Base-by-base conservation (phyloP, 2,888 invertebrate genomes). In the Alviniconcha strummeri region DNA sequence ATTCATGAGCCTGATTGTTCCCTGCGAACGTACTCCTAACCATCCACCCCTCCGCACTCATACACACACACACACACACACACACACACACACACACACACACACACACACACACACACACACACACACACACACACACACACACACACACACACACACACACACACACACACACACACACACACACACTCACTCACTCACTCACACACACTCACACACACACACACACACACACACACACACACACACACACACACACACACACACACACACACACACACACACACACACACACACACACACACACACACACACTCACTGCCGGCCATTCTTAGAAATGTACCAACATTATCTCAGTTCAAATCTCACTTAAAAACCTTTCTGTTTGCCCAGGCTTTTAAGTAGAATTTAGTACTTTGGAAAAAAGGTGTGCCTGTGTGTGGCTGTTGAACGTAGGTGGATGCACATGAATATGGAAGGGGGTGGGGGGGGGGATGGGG, bases 51-150 rank as follows among this genome's bases (percentile, higher is more conserved):
- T 36, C 36, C 64, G 15, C 64, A 64, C 15, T 15, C 15, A 64
- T 15, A 64, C 64, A 64, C 64, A 64, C 64, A 64, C 64, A 64
- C 64, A 17, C 17, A 17, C 17, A 71, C 71, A 71, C 71, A 71
- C 71, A 71, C 71, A 71, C n/a, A 71, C 71, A 71, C 17, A 17
- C 17, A 17, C 17, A 71, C 71, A 71, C 71, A 71, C 71, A 71
- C 71, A 71, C 17, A 17, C 17, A 17, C 17, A 71, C 71, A 71
- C 71, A 71, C 71, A 71, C 71, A 71, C 71, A 71, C 71, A 71
- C 71, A 71, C 71, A 71, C 71, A 71, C 71, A 71, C 71, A 71
- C 71, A 71, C 71, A 71, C 71, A 71, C 71, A 71, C 71, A 71
- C 13, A 17, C 71, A 2, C 13, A 13, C 71, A 17, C 17, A 17